Conservation (phyloP, 2,888 invertebrate genomes). For the Eupithecia vulgata region DNA sequence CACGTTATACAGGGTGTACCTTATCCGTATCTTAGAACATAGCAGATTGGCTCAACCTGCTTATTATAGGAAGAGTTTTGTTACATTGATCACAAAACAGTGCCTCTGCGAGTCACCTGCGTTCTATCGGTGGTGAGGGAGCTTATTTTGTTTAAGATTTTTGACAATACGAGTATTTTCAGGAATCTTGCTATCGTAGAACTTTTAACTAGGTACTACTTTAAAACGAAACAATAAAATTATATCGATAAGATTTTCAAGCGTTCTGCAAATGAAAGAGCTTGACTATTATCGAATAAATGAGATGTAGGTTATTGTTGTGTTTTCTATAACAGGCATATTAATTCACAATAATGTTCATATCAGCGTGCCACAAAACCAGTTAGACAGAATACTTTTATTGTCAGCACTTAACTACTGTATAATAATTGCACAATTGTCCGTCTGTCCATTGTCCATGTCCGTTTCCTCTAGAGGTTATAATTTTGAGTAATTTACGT, state of each 20-base stretch:
- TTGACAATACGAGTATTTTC: not conserved
- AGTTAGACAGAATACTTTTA: constrained; percentile 13
- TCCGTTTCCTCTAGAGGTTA: constrained; percentile 42
- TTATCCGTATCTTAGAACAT: too few species aligned
- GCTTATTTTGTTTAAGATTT: not conserved
- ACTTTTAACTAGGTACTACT: not conserved
- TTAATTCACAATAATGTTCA: constrained; percentile 7
- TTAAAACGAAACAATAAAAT: not conserved
- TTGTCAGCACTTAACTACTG: constrained; percentile 28
- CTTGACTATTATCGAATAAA: not conserved
- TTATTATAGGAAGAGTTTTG: not conserved
- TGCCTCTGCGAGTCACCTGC: not conserved
- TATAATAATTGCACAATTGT: constrained; percentile 45
- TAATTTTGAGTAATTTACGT: constrained; percentile 34
- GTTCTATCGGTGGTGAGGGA: not conserved
- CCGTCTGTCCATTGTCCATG: constrained; percentile 46
- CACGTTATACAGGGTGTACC: not conserved
- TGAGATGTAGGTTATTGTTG: not conserved
- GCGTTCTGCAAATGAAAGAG: not conserved
- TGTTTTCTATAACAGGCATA: not conserved
- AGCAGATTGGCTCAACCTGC: not conserved
- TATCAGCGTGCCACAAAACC: constrained; percentile 3
- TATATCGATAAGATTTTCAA: not conserved
- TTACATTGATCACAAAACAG: not conserved
- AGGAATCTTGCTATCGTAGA: not conserved